Conservation (phyloP, 1,140 invertebrate genomes). For the Drosophila lowei region DNA sequence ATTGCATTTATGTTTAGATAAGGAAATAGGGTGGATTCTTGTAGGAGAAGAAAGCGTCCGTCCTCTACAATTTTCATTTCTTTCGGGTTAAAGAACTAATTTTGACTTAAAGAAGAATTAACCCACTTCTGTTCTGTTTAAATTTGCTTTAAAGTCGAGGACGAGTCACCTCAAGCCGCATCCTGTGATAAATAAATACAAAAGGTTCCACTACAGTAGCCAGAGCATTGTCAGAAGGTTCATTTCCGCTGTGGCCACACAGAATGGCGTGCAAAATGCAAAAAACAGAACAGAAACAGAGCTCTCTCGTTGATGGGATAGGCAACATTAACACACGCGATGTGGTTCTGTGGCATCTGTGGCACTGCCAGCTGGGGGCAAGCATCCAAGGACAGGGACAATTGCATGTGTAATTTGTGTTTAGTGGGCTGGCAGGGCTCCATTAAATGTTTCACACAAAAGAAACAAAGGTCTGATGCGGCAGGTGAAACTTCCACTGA, state of each 20-base stretch:
- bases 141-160: constrained; percentile 22
- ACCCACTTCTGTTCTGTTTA: not conserved
- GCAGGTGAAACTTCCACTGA: constrained; percentile 12
- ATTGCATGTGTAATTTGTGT: constrained; percentile 52
- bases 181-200: constrained; percentile 39
- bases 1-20: too few relatives aligned
- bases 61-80: too few relatives aligned
- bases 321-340: constrained; percentile 46
- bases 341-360: constrained; percentile 23
- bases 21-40: too few relatives aligned
- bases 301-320: constrained; percentile 27
- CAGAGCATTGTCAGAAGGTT: constrained; percentile 44
- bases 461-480: not conserved
- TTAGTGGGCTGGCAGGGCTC: constrained; percentile 33
- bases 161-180: constrained; percentile 30
- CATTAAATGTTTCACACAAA: constrained; percentile 23
- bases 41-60: too few relatives aligned
- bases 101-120: too few relatives aligned
- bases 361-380: constrained; percentile 10
- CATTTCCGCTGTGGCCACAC: constrained; percentile 50
- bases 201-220: constrained; percentile 34
- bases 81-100: too few relatives aligned
- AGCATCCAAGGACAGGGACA: constrained; percentile 22
- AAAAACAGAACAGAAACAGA: constrained; percentile 3
- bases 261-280: constrained; percentile 47